These are phyloP conservation scores for Falco novaeseelandiae DNA, from an alignment of 2,797 vertebrate species.

Conservation along the genomic window DNA sequence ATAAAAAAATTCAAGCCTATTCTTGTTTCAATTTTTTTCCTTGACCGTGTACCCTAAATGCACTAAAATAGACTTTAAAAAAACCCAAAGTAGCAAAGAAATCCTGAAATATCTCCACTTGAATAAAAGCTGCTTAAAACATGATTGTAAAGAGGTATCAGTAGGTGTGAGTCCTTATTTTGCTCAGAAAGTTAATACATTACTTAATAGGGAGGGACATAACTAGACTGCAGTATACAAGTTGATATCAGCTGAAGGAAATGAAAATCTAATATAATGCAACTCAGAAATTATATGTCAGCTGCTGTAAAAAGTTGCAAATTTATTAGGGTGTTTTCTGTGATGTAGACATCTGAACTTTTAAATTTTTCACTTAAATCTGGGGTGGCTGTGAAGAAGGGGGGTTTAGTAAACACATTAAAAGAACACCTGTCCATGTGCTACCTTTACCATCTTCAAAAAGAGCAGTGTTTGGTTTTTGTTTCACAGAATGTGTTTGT, in stretches of 20 bases:
- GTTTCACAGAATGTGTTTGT: not conserved
- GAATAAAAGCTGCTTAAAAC: not conserved
- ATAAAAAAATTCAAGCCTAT: not conserved
- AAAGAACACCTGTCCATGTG: not conserved
- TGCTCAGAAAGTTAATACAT: not conserved
- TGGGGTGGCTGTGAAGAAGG: not conserved
- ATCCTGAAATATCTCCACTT: not conserved
- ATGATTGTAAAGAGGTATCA: not conserved
- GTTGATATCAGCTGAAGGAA: not conserved
- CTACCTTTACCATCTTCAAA: not conserved
- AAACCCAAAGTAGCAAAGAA: not conserved
- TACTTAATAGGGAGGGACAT: not conserved
- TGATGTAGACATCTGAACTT: not conserved
- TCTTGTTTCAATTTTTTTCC: not conserved
- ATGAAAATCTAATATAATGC: not conserved
- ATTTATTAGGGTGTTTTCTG: not conserved
- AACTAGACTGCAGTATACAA: not conserved
- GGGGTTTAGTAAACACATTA: accelerated
- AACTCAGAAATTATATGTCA: not conserved
- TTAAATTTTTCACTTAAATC: not conserved
- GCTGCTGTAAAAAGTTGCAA: not conserved
- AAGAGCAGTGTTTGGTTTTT: not conserved
- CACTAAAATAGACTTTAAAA: not conserved
- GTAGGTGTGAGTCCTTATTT: not conserved
- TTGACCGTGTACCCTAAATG: not conserved